Evolutionary conservation across 2,797 vertebrate genomes (phyloP).

Genomic region (Otolemur crassicaudatus): DNA sequence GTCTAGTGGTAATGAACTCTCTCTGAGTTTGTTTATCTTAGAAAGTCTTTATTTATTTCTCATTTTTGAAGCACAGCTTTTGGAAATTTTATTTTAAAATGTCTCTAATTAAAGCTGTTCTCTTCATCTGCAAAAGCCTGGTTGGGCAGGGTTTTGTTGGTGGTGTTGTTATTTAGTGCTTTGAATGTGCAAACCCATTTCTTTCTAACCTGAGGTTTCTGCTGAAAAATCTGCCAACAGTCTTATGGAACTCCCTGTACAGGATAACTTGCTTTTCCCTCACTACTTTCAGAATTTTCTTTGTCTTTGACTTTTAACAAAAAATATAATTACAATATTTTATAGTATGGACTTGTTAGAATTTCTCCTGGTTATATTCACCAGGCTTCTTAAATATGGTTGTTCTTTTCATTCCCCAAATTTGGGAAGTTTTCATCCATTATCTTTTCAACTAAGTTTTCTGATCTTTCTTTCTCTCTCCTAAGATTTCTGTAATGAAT

Average conservation of each 20-base stretch:
- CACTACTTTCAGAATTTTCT: background rate
- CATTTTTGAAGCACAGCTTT: background rate
- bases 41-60: background rate
- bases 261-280: background rate
- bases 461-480: background rate
- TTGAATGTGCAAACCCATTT: background rate
- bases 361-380: background rate
- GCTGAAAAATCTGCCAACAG: background rate
- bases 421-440: background rate
- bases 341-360: background rate
- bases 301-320: background rate
- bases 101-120: background rate
- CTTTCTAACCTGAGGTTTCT: background rate
- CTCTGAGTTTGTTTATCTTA: background rate
- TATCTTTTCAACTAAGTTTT: background rate
- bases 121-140: background rate
- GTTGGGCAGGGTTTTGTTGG: background rate
- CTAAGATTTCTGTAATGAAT: background rate
- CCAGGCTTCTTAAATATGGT: background rate
- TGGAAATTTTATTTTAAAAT: background rate
- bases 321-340: background rate
- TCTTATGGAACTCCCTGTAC: background rate
- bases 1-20: background rate
- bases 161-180: background rate
- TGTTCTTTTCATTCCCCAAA: background rate